Evolutionary conservation across 2,797 vertebrate genomes (phyloP), one percentile per base, ranked within the genome.

Genomic region (Todus mexicanus): DNA sequence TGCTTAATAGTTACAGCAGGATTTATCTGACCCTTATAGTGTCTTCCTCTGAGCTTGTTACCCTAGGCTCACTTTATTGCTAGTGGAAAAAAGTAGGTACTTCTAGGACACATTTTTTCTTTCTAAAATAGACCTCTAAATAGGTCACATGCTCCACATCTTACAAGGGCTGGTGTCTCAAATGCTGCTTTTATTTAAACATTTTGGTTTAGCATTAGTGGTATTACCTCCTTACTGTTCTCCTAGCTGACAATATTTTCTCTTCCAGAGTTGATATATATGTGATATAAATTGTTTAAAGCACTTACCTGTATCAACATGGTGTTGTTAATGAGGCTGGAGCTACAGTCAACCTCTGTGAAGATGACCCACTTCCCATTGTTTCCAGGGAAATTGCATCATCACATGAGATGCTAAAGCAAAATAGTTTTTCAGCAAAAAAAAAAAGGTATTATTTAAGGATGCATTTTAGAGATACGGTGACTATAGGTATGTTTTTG

Each of bases 61-160:
- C 13, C 37, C 40, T 60, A 22, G 15, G 45, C 45, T 92, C 27
- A 37, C 17, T 76, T 74, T 73, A 56, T 80, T 71, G 78, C 31
- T 37, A 53, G 8, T 57, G 54, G 64, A 73, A 93, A 84, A 73
- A 73, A 29, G 15, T 27, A 81, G 73, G 25, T 51, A 70, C 47
- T 92, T 91, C 74, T 72, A 76, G 80, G 86, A 45, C 86, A 70
- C 8, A 5, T 70, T 76, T 90, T 65, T 89, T 88, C 29, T 15
- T 84, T 92, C 68, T 73, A 81, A 92, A 95, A 76, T 74, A 94
- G 86, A 43, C 25, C 48, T 82, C 45, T 84, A 94, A 95, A 89
- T 94, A 92, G 88, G 90, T 71, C 88, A 82, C 59, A 53, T 35
- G 35, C 53, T 74, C 84, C 83, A 50, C 22, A 56, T 25, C 59